Evolutionary conservation across 2,888 invertebrate genomes (phyloP).

Genomic region (Sipunculus nudus): DNA sequence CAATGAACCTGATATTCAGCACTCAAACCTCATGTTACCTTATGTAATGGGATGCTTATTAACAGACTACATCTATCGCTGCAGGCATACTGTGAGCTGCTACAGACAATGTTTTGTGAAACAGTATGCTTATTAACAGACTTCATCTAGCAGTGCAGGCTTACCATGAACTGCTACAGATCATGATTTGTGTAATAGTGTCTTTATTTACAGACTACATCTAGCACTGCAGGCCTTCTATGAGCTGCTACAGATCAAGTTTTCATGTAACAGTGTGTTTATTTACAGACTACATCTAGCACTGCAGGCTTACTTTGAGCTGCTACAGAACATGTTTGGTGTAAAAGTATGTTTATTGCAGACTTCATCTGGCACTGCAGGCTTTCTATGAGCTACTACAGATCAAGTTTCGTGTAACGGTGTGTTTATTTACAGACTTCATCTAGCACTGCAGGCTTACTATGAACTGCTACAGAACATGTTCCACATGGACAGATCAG

Average conservation of each 20-base stretch:
- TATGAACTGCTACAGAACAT: conserved; percentile 87
- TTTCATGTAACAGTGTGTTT: conserved; percentile 65
- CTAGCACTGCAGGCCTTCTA: conserved; percentile 80
- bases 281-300: conserved; percentile 79
- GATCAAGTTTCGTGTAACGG: conserved; percentile 73
- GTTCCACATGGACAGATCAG: conserved; percentile 80
- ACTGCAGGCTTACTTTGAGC: conserved; percentile 80
- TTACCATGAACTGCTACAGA: conserved; percentile 84
- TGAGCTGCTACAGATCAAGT: conserved; percentile 86
- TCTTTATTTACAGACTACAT: conserved; percentile 73
- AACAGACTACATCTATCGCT: no score
- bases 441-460: conserved; percentile 81
- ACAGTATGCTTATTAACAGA: conserved; percentile 44
- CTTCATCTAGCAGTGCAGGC: conserved; percentile 84
- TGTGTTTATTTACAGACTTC: conserved; percentile 70
- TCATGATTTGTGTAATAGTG: conserved; percentile 71
- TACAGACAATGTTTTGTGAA: no score
- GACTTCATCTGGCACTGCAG: conserved; percentile 82
- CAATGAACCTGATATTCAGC: no score
- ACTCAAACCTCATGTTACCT: no score
- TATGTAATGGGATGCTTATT: no score
- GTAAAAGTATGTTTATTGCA: conserved; percentile 43
- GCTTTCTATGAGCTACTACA: conserved; percentile 84
- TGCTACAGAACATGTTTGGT: conserved; percentile 82
- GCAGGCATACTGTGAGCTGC: no score